Percentiles rank a stretch among this genome's conserved stretches.
phyloP scores from a whole-genome alignment of 2,888 invertebrate genomes.

The Sussaba pulchella region DNA sequence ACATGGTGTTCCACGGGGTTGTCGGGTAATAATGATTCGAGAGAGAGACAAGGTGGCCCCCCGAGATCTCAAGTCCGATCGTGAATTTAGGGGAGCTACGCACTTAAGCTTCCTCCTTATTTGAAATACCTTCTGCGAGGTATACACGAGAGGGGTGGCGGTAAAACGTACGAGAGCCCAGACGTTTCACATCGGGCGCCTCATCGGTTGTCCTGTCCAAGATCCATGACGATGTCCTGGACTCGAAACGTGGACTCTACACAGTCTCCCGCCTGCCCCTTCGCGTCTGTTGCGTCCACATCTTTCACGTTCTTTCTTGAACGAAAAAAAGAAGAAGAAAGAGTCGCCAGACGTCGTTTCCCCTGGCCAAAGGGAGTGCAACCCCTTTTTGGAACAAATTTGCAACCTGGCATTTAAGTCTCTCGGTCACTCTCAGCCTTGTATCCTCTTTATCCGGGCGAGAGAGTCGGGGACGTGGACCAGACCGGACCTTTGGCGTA shows the following conservation, averaged over 20 bases:
- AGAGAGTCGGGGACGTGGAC: constrained; percentile 3
- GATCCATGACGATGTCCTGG: constrained; percentile 19
- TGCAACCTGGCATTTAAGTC: constrained; percentile 71
- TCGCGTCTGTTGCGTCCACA: constrained; percentile 58
- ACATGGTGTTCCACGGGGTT: constrained; percentile 65
- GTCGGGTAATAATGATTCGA: constrained; percentile 76
- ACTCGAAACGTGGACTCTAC: no score
- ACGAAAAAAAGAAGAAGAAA: constrained; percentile 5
- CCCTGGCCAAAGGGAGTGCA: constrained; percentile 34
- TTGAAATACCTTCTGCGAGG: no score
- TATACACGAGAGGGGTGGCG: no score
- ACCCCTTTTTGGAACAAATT: constrained; percentile 74
- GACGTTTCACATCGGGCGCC: constrained; percentile 54
- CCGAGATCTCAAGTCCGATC: constrained; percentile 25
- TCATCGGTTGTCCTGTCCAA: constrained; percentile 16
- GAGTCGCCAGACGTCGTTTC: constrained; percentile 41
- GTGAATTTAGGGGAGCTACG: no score
- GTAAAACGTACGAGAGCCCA: no score
- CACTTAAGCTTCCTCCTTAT: no score
- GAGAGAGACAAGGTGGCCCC: constrained; percentile 56
- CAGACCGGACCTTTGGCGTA: constrained; percentile 30
- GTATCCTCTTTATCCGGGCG: no score
- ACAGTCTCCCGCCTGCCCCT: constrained; percentile 53
- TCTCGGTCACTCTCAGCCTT: no score
- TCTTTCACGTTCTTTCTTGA: constrained; percentile 53